Evolutionary conservation across 2,113 vertebrate species (phyloP), one percentile per base, ranked within the genome.

Genomic region (Hyperopisus bebe): DNA sequence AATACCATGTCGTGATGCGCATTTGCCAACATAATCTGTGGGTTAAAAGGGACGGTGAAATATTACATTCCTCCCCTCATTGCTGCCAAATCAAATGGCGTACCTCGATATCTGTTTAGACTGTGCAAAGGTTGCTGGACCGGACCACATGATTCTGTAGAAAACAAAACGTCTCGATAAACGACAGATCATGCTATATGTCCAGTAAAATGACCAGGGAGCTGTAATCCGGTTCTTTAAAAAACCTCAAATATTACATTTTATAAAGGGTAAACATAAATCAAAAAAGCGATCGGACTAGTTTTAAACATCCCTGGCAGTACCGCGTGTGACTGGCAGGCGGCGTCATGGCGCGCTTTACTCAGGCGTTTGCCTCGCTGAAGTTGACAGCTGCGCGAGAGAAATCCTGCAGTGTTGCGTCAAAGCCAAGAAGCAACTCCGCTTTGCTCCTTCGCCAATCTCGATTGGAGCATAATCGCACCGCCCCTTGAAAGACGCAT

Each of bases 371-470:
- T 19, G 47, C 19, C 50, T 44, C 91, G 90, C 90, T 88, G 90
- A 91, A 92, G 91, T 90, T 89, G 92, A 93, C 93, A 90, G 92
- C 86, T 88, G 91, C 90, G 92, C 91, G 89, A 93, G 93, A 94
- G 95, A 95, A 94, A 94, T 95, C 96, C 96, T 96, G 96, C 96
- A 96, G 94, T 96, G 93, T 95, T 94, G 93, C 96, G 96, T 97
- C 96, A 96, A 93, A 88, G 4, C n/a, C 77, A 19, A n/a, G 9
- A 21, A 19, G 53, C 82, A 62, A 19, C 70, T 88, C 90, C 46
- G 88, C 88, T 47, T 46, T 31, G 1, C 83, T 35, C 27, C 50
- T 53, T 87, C 50, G 44, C 27, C 35, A 4, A 3, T 89, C 2
- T 0, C 35, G 1, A 96, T 96, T 95, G 95, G 95, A 83, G 89